phyloP scores from a whole-genome alignment of 2,888 invertebrate species.

The Frankliniella fusca region DNA sequence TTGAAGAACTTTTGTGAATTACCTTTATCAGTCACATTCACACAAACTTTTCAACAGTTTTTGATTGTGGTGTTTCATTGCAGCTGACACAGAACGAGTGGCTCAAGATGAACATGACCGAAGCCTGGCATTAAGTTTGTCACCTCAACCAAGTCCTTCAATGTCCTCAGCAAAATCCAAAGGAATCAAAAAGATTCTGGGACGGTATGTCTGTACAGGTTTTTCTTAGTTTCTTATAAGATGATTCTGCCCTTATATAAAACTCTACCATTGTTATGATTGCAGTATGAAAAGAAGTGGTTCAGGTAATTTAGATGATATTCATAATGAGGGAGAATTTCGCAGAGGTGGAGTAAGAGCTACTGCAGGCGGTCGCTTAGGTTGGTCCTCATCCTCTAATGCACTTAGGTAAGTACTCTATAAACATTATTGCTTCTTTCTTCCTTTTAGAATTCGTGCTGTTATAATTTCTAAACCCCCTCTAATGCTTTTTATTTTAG shows the following conservation, averaged over 20 bases:
- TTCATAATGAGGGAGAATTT: slow-evolving; percentile 59
- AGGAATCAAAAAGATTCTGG: slow-evolving; percentile 64
- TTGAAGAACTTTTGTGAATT: too few relatives aligned
- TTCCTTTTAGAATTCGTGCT: not conserved
- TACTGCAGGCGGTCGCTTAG: slow-evolving; percentile 67
- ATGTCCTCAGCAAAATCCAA: slow-evolving; percentile 54
- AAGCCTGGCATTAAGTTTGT: slow-evolving; percentile 42
- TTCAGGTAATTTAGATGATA: slow-evolving; percentile 64
- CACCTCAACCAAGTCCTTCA: slow-evolving; percentile 50
- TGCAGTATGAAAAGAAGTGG: slow-evolving; percentile 62
- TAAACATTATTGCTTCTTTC: not conserved
- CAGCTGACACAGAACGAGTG: slow-evolving; percentile 63
- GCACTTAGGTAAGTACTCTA: slow-evolving; percentile 20
- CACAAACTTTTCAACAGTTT: too few relatives aligned
- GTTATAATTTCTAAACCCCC: slow-evolving; percentile 5
- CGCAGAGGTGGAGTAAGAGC: slow-evolving; percentile 67
- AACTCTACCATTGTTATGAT: slow-evolving; percentile 25
- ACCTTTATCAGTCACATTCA: too few relatives aligned
- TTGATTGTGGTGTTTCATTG: slow-evolving; percentile 37
- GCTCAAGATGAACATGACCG: slow-evolving; percentile 41
- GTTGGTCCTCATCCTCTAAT: slow-evolving; percentile 48
- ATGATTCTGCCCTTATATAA: not conserved
- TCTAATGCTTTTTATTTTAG: not conserved
- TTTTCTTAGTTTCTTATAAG: not conserved
- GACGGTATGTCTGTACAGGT: slow-evolving; percentile 46